These are phyloP conservation scores for Lophius piscatorius DNA, from an alignment of 2,113 vertebrate species.

Conservation along the genomic window DNA sequence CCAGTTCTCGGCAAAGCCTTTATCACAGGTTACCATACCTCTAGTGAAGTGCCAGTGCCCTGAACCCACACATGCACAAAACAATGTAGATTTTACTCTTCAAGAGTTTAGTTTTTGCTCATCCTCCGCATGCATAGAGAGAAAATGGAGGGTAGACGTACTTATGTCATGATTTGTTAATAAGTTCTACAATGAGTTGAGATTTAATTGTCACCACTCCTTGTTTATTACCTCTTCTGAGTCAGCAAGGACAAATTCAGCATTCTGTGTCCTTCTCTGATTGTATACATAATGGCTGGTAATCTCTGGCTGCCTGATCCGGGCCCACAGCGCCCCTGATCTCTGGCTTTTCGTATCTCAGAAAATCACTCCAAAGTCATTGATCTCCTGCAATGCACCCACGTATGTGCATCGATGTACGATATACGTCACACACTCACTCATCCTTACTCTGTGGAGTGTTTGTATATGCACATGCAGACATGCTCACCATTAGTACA, in stretches of 20 bases:
- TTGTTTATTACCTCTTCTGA: constrained; percentile 24
- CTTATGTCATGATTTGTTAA: constrained; percentile 6
- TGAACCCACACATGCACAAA: no score
- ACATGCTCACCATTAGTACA: constrained; percentile 14
- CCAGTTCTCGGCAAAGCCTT: no score
- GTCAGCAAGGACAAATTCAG: constrained; percentile 16
- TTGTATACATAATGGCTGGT: constrained; percentile 32
- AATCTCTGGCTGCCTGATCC: constrained; percentile 19
- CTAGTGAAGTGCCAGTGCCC: no score
- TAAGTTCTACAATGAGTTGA: constrained; percentile 11
- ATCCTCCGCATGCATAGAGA: background rate
- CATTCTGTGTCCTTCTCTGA: constrained; percentile 14
- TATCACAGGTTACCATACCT: no score
- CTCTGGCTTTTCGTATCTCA: constrained; percentile 4
- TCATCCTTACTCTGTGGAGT: constrained; percentile 1
- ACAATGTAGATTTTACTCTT: no score
- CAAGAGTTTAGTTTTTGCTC: constrained; percentile 1
- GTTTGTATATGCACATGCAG: constrained; percentile 11
- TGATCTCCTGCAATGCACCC: constrained; percentile 3
- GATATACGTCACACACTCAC: background rate
- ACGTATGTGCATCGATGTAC: background rate
- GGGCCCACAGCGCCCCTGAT: constrained; percentile 23
- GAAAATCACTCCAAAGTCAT: background rate
- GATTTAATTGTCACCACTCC: constrained; percentile 7
- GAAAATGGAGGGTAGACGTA: background rate